Evolutionary conservation across 2,113 vertebrate genomes (phyloP), one percentile per base, ranked within the genome.

Genomic region (Platysteira castanea): DNA sequence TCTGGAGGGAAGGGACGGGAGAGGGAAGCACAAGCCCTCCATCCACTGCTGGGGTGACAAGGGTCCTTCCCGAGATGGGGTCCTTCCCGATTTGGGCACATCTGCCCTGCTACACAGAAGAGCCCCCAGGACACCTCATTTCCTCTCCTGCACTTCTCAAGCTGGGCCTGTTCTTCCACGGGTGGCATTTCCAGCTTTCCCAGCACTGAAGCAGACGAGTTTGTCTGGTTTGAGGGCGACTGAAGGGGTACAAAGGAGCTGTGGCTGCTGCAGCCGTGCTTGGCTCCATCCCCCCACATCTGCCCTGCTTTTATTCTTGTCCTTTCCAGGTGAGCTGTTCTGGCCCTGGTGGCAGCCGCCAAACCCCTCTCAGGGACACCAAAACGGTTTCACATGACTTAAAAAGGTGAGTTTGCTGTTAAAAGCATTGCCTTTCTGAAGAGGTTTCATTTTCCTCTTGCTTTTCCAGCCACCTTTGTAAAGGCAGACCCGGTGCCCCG

Each of bases 21-120:
- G 69, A 47, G 24, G 19, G 39, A 54, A 71, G 9, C 41, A 9
- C 53, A 15, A 57, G 11, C n/a, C 30, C 52, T 71, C 2, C 0
- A 1, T 26, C 22, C 63, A 37, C 44, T 1, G 2, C n/a, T 30
- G 2, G 0, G 30, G 30, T 57, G 35, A 27, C 1, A 1, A 20
- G 0, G 6, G 21, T 35, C 26, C 46, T 52, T 54, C 56, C 3
- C 0, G 11, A 63, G 13, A 1, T 8, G 5, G 9, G 28, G 19
- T 30, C n/a, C 13, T 39, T n/a, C 30, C 65, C 5, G 1, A 1
- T 21, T 15, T 50, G 70, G 52, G n/a, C n/a, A n/a, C n/a, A n/a
- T n/a, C n/a, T n/a, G n/a, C n/a, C n/a, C n/a, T n/a, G n/a, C n/a
- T n/a, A n/a, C n/a, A n/a, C n/a, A 26, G 37, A 21, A 35, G 13